Evolutionary conservation across 2,797 vertebrate genomes (phyloP), one percentile per base, ranked within the genome.

Genomic region (Anabas testudineus): DNA sequence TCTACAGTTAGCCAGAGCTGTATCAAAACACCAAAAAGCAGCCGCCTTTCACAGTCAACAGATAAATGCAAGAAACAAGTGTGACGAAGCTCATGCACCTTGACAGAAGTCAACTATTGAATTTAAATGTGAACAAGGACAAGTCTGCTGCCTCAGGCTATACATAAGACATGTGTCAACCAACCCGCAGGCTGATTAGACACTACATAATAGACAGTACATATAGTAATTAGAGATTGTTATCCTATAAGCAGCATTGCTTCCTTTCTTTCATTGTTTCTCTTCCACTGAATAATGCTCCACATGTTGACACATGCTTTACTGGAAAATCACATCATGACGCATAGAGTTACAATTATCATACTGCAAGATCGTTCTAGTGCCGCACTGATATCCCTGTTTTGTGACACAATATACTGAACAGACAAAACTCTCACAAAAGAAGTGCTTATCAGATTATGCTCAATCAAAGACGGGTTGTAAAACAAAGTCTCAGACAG

Each of bases 401-500:
- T 47, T 48, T 2, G 34, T 18, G 28, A 45, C 8, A 9, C 3
- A 19, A 9, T 53, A 49, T 7, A 34, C 3, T 21, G 0, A 63
- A 9, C 10, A 65, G 14, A 65, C 5, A 58, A 24, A 64, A 67
- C 13, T 39, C 24, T 51, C 26, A 37, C 28, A 32, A 63, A 67
- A 41, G 12, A 32, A 0, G 43, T 55, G 3, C 21, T 59, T 53
- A 62, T 86, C 71, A 42, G 34, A 18, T 56, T 14, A 1, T 22
- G 5, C 63, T 41, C 18, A 15, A 24, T 63, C 57, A 71, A 37
- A 67, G 46, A 28, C 45, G 8, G 2, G 12, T 3, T 57, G 37
- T 41, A 48, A 68, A 72, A 39, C 48, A 69, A 36, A 69, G 47
- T 13, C 28, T 69, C 32, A 16, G 15, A 45, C 21, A 10, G 10